Base-by-base conservation (phyloP, 1,140 invertebrate species). In the Reticulitermes speratus region DNA sequence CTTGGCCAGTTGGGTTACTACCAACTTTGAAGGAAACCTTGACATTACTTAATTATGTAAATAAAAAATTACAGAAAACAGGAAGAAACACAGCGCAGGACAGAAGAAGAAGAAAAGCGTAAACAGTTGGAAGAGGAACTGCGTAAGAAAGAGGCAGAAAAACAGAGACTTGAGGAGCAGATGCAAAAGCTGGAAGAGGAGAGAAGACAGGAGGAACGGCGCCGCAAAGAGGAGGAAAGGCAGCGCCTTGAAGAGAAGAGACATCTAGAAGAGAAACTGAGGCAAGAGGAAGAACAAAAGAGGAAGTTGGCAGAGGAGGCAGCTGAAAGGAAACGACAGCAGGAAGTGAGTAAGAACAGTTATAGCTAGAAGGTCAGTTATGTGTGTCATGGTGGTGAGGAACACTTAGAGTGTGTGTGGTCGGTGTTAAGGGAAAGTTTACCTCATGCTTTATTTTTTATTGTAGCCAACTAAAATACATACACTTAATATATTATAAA, bases 181-280 rank as follows among this genome's bases (percentile, higher is more conserved):
- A 93, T 90, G 89, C 88, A 88, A 65, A 92, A 91, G 89, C 91
- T 91, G 87, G 93, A 92, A 88, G 93, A 91, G 88, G 92, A 89
- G 3, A 89, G 88, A 86, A 89, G 89, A 84, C 93, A 91, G 88
- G 92, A 89, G 5, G 89, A 89, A 86, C 88, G 89, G 84, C 89
- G 89, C 86, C 88, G 91, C 85, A 91, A 91, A 88, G 91, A 90
- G 87, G 84, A 87, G 83, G 90, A 89, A 85, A 89, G 89, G 86
- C 91, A 90, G 87, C 86, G 89, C 83, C 90, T 90, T 88, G 91
- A 91, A 84, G 90, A 90, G 44, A 91, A 90, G 88, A 88, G 90
- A 91, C 90, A 88, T 88, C 44, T 87, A 88, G 90, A 89, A 90
- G 92, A 91, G 90, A 91, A 91, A 87, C 88, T 88, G 8, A 75